Evolutionary conservation across 2,888 invertebrate genomes (phyloP), one percentile per base, ranked within the genome.

Genomic region (Aradus depressus): DNA sequence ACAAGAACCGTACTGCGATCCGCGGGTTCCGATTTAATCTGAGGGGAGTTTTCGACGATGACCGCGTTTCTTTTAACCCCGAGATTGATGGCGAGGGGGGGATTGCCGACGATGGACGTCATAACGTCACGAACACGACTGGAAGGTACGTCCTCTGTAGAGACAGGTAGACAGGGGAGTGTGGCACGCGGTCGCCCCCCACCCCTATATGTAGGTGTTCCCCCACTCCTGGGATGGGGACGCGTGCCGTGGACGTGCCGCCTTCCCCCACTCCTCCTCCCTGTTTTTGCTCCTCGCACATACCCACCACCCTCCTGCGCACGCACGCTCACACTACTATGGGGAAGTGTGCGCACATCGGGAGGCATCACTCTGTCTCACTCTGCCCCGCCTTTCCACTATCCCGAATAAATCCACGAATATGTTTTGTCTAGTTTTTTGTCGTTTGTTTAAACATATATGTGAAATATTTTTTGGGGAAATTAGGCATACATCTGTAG

Each of bases 151-250:
- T 25, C n/a, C 35, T 22, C 45, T 14, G 26, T 21, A 18, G 37
- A 3, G 10, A n/a, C n/a, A n/a, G n/a, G 44, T 21, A 22, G 22
- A 14, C 18, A 23, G 45, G 28, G 28, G 51, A 53, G 54, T 58
- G 57, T 61, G 66, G 61, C 66, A 68, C 66, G 66, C 65, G 62
- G 67, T 69, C 66, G n/a, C 68, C 69, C 70, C 70, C 67, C 67
- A 70, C 70, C 68, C 69, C 72, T 69, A 66, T 73, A 72, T 75
- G 74, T 70, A 71, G 65, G 67, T 67, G 66, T 65, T 68, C 66
- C 70, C 67, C 69, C 60, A 60, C 60, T 60, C 61, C 62, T 59
- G 57, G 53, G 65, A 66, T n/a, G 66, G 66, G 64, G 60, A 59
- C 62, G 63, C 63, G 59, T 57, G 59, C 59, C 59, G 48, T 51